phyloP scores from a whole-genome alignment of 2,888 invertebrate genomes.

The Drosophila barbarae region DNA sequence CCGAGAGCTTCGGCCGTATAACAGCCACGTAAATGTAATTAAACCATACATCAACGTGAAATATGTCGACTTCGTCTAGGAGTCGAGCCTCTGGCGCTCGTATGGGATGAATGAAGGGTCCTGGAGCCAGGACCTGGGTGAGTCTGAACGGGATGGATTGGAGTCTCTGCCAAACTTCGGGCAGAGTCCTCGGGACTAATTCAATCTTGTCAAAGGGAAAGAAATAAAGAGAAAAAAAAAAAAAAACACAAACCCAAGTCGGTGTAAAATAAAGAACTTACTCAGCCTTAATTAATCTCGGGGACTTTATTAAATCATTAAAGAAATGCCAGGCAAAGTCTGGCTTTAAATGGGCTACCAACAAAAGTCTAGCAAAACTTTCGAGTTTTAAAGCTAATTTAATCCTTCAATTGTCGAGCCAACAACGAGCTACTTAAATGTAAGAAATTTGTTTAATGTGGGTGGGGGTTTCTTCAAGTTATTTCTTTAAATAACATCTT shows the following conservation, averaged over 20 bases:
- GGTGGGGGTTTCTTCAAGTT: neutral
- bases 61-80: slow-evolving; percentile 59
- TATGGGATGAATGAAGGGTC: slow-evolving; percentile 10
- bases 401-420: neutral
- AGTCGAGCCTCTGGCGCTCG: slow-evolving; percentile 35
- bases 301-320: slow-evolving; percentile 32
- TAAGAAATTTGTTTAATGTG: neutral
- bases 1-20: slow-evolving; percentile 41
- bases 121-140: slow-evolving; percentile 6
- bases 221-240: neutral
- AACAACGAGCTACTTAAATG: neutral
- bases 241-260: neutral
- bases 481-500: neutral
- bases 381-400: neutral
- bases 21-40: slow-evolving; percentile 73
- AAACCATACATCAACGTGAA: slow-evolving; percentile 75
- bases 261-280: slow-evolving; percentile 29
- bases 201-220: slow-evolving; percentile 21
- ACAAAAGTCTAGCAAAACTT: slow-evolving; percentile 15
- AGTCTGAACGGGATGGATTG: slow-evolving; percentile 12
- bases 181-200: slow-evolving; percentile 14
- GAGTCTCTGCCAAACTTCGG: slow-evolving; percentile 7
- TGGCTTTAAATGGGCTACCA: neutral
- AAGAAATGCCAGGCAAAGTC: slow-evolving; percentile 8
- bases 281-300: slow-evolving; percentile 27